Percentiles rank a stretch among this genome's conserved stretches.
phyloP scores from a whole-genome alignment of 2,113 vertebrate genomes.

The Arizona elegans region DNA sequence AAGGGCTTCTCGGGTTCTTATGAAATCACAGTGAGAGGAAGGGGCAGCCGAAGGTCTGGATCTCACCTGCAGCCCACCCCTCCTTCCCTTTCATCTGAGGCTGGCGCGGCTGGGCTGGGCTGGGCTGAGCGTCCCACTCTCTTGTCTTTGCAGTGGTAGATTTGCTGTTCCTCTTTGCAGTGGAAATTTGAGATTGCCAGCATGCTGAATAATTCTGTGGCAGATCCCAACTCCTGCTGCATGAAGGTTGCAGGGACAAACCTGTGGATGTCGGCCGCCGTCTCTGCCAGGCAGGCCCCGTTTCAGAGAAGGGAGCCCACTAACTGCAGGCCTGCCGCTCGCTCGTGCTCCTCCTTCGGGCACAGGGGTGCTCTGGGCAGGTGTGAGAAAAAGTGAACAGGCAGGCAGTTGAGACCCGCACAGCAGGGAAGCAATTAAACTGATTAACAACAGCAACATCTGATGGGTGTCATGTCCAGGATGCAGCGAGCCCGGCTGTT shows the following conservation, averaged over 20 bases:
- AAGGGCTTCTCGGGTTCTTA: not conserved
- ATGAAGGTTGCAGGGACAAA: not conserved
- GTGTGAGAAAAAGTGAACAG: not conserved
- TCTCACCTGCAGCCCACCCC: not conserved
- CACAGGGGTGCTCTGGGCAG: not conserved
- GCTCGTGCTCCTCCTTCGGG: not conserved
- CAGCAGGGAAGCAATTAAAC: constrained; percentile 10
- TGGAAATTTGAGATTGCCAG: not conserved
- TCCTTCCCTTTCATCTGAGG: not conserved
- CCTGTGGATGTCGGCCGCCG: not conserved
- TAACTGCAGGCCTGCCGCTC: rapidly evolving
- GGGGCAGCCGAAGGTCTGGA: not conserved
- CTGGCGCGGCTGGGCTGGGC: not conserved
- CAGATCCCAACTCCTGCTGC: not conserved
- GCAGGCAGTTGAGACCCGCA: not conserved
- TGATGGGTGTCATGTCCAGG: constrained; percentile 3
- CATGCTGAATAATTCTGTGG: not conserved
- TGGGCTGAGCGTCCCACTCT: rapidly evolving
- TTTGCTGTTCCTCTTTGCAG: not conserved
- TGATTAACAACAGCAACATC: not conserved
- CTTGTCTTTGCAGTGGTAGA: not conserved
- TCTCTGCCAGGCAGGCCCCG: not conserved
- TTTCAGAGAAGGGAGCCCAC: not conserved
- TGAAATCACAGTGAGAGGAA: rapidly evolving
- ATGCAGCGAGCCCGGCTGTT: not conserved